Evolutionary conservation across 64 coral and sea anemone genomes (phyloP).

Genomic region (Pachyseris speciosa): DNA sequence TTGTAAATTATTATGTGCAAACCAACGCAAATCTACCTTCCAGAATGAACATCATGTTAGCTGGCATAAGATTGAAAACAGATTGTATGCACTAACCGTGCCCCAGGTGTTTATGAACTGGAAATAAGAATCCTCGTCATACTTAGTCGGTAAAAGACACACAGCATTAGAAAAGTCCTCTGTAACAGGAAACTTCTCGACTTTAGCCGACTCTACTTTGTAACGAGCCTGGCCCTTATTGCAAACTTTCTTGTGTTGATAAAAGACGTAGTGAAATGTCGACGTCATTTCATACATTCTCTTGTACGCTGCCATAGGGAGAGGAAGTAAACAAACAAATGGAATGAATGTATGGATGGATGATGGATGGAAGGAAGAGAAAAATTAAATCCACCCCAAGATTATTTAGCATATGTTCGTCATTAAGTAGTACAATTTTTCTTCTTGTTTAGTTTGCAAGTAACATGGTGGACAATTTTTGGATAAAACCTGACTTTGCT

Average conservation of each 20-base stretch:
- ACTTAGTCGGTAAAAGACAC: conserved; percentile 15
- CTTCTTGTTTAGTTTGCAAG: no score
- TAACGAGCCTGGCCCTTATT: conserved; percentile 38
- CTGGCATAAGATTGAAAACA: background rate
- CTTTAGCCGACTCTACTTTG: conserved; percentile 16
- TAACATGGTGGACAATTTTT: no score
- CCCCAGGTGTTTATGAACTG: conserved; percentile 63
- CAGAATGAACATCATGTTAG: background rate
- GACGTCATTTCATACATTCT: conserved; percentile 19
- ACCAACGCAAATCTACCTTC: background rate
- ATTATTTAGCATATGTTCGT: no score
- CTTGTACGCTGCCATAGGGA: conserved; percentile 9
- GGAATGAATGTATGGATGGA: no score
- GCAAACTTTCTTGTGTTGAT: conserved; percentile 56
- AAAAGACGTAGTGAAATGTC: conserved; percentile 60
- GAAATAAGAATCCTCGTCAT: background rate
- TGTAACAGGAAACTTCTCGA: conserved; percentile 30
- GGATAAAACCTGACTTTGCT: no score
- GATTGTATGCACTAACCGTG: conserved; percentile 29
- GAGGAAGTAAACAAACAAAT: background rate
- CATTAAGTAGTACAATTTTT: no score
- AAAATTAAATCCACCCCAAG: no score
- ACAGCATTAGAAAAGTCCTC: conserved; percentile 53
- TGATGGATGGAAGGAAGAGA: no score
- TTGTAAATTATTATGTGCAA: no score